phyloP scores from a whole-genome alignment of 2,113 vertebrate species.

The Hepsetus odoe region DNA sequence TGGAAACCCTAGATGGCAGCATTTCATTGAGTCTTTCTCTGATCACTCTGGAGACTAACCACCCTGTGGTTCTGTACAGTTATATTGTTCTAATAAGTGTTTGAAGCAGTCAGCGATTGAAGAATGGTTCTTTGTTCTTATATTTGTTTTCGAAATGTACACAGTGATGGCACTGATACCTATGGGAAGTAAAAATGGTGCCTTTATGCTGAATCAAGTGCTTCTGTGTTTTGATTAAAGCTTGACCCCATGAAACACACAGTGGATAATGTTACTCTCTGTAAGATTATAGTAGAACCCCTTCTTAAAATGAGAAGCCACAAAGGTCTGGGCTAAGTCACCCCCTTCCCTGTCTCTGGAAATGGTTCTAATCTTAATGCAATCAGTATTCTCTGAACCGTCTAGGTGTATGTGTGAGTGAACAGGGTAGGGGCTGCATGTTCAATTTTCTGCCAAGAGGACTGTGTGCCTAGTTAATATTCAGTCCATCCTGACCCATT shows the following conservation, averaged over 20 bases:
- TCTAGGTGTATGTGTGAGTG: conserved; percentile 10
- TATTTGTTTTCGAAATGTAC: neutral
- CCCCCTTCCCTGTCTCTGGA: neutral
- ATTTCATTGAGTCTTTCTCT: conserved; percentile 24
- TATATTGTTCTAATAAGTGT: neutral
- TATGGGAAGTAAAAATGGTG: neutral
- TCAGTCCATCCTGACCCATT: conserved; percentile 67
- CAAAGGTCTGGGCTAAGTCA: neutral
- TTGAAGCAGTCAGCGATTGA: neutral
- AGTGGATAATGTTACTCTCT: conserved; percentile 26
- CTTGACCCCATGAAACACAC: neutral
- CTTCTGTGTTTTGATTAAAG: neutral
- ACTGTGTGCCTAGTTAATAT: conserved; percentile 60
- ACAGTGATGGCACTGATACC: neutral
- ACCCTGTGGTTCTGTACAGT: neutral
- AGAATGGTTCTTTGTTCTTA: neutral
- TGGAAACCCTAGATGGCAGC: conserved; percentile 71
- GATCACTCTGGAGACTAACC: neutral
- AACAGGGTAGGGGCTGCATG: conserved; percentile 23
- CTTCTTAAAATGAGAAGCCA: conserved; percentile 6
- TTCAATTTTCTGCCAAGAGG: conserved; percentile 48
- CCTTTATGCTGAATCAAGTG: conserved; percentile 3
- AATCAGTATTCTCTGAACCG: conserved; percentile 35
- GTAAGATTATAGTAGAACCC: conserved; percentile 18
- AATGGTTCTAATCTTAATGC: conserved; percentile 35